Evolutionary conservation across 2,888 invertebrate genomes (phyloP).

Genomic region (Graphium colonna): DNA sequence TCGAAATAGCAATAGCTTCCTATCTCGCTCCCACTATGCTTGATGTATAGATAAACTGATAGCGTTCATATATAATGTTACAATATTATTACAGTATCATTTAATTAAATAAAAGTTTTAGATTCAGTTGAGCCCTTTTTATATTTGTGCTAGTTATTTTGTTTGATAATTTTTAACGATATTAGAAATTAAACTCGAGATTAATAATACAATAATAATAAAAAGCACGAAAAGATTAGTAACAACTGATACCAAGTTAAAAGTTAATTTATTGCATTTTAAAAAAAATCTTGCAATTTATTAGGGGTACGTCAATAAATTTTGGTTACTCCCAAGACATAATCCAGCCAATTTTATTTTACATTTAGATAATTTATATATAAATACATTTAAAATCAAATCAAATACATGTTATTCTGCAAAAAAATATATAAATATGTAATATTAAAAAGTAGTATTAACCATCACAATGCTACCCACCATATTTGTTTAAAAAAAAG

Average conservation of each 20-base stretch:
- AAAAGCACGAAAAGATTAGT: conserved; percentile 35
- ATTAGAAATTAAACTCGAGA: not conserved
- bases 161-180: not conserved
- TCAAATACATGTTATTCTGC: conserved; percentile 2
- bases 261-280: not conserved
- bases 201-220: conserved; percentile 22
- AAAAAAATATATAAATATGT: not conserved
- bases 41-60: too few species aligned
- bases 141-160: too few species aligned
- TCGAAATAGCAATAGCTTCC: too few species aligned
- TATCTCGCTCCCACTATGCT: too few species aligned
- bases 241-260: conserved; percentile 19
- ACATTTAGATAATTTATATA: not conserved
- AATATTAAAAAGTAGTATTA: too few species aligned
- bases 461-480: not conserved
- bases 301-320: conserved; percentile 24
- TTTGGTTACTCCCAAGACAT: conserved; percentile 44
- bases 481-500: not conserved
- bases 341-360: conserved; percentile 57
- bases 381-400: too few species aligned
- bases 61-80: too few species aligned
- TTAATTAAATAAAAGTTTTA: too few species aligned
- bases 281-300: conserved; percentile 22
- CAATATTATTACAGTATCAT: too few species aligned
- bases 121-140: too few species aligned